Conservation (phyloP, 92 coral and sea anemone species). For the Anthopleura xanthogrammica region DNA sequence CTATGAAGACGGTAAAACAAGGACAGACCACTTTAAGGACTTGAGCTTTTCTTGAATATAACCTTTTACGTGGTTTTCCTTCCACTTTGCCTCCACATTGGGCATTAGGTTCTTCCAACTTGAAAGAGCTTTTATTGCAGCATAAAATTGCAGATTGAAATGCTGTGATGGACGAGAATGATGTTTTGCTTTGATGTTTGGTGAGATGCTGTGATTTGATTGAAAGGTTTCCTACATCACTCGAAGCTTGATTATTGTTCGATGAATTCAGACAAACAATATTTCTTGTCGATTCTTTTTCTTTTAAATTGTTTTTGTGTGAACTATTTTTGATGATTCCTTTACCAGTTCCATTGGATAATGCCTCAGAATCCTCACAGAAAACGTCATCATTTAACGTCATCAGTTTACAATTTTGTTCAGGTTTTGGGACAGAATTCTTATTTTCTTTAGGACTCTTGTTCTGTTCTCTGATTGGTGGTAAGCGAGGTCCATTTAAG, state of each 20-base stretch:
- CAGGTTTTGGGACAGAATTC: not conserved
- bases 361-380: not conserved
- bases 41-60: slow-evolving; percentile 8
- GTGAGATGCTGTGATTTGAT: not conserved
- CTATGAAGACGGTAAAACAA: slow-evolving; percentile 58
- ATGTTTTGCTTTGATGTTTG: not conserved
- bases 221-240: not conserved
- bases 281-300: not conserved
- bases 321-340: not conserved
- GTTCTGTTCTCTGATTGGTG: not conserved
- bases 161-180: not conserved
- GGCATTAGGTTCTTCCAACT: not conserved
- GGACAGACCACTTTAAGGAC: slow-evolving; percentile 48
- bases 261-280: not conserved
- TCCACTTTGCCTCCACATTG: not conserved
- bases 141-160: not conserved
- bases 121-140: not conserved
- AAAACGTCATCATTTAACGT: not conserved
- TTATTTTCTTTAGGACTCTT: not conserved
- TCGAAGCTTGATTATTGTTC: not conserved
- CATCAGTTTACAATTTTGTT: not conserved
- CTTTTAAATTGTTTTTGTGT: not conserved
- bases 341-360: not conserved
- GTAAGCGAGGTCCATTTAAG: not conserved
- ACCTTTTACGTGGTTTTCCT: not conserved